Base-by-base conservation (phyloP, 2,113 vertebrate species). In the Tragelaphus buxtoni region DNA sequence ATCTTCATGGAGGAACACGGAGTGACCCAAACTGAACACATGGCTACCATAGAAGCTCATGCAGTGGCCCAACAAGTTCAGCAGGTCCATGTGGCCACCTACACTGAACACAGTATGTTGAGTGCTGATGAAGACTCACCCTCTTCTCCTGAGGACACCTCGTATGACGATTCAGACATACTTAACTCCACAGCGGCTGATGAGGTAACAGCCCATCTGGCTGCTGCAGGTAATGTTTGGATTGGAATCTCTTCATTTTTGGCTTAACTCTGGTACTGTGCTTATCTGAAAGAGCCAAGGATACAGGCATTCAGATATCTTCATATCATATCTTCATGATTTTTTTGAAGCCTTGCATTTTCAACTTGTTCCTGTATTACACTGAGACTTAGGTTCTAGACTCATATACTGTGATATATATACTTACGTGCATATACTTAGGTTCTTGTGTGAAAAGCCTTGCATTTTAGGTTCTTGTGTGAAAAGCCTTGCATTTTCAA, bases 131-230 rank as follows among this genome's bases (percentile, higher is more conserved):
- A 99, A 94, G 99, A 99, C 98, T 99, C 99, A 0, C 99, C 99
- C 0, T 99, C 99, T 10, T 99, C 99, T 0, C 99, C 99, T 0
- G 99, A 99, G 55, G 99, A 99, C 74, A 99, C 99, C 13, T 99
- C 99, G 20, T 99, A 99, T 0, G 99, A 99, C 18, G 99, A 99
- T 98, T 99, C 99, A 0, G 99, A 99, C 97, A 99, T 99, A 96
- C 99, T 99, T 94, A 99, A 99, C 98, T 99, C 99, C 53, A 99
- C 99, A 0, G 99, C 99, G 0, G 98, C 99, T 0, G 99, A 99
- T 35, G 99, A 99, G 98, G 99, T 99, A 92, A 99, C 99, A 0
- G 99, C 99, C 13, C 99, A 99, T 97, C 98, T 99, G 97, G 99
- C 99, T 3, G 99, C 99, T 0, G 99, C 99, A 99, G 99, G 99